Evolutionary conservation across 1,140 invertebrate genomes (phyloP), one percentile per base, ranked within the genome.

Genomic region (Wiebesia pumilae): DNA sequence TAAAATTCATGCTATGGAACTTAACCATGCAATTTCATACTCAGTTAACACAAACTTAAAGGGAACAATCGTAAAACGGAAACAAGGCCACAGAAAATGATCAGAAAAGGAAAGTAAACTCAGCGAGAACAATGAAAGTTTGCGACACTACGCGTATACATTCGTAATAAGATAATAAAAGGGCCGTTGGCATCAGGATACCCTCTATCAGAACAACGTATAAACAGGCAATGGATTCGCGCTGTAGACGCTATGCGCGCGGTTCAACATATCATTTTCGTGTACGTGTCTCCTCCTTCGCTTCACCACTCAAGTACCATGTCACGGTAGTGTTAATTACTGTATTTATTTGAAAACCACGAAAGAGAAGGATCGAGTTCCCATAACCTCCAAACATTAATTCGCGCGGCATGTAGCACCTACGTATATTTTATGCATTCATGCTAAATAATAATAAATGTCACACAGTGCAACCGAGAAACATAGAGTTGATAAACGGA

Each of bases 271-370:
- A 33, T 81, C 77, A 85, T 85, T 85, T 82, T n/a, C 78, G 78
- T 73, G 35, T 75, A 21, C 58, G 43, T 30, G 67, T 27, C 27
- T 4, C 21, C 40, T 9, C 0, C 30, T 27, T 33, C 12, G 19
- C 9, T 1, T 62, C 65, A 33, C 1, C 33, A 30, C 65, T 85
- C 90, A 92, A 91, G 91, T 90, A 92, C 88, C 91, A 88, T 92
- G 90, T 92, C 91, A 91, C 88, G 89, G 89, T 83, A 21, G 2
- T 82, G 62, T 88, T 93, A 93, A 93, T 93, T 92, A 93, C 89
- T 90, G 90, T 93, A 88, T 92, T 93, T 93, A 92, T 83, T 62
- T 65, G 67, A 89, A 89, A 90, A 83, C 90, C 90, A 90, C 90
- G 90, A 91, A 21, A 84, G 81, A 71, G 62, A 83, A 47, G 75